Evolutionary conservation across 2,888 invertebrate species (phyloP).

Genomic region (Acleris cristana): DNA sequence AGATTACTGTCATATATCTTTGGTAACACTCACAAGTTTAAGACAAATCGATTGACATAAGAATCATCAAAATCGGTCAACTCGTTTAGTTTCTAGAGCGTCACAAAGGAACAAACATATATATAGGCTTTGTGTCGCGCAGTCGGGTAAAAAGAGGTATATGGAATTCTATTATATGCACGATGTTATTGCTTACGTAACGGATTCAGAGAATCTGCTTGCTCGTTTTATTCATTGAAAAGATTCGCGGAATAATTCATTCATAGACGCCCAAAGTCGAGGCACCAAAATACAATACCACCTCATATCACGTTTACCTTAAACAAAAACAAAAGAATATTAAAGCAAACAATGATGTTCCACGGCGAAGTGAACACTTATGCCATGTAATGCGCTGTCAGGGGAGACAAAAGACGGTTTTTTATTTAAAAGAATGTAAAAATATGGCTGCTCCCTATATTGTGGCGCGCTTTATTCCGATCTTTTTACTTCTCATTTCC

Average conservation of each 20-base stretch:
- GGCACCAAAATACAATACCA: slow-evolving; percentile 10
- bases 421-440: slow-evolving; percentile 65
- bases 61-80: too few species aligned
- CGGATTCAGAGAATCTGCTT: too few species aligned
- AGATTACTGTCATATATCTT: too few species aligned
- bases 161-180: too few species aligned
- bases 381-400: slow-evolving; percentile 76
- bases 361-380: slow-evolving; percentile 69
- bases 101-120: too few species aligned
- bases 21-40: too few species aligned
- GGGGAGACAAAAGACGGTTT: slow-evolving; percentile 70
- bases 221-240: not conserved
- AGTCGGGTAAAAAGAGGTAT: too few species aligned
- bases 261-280: not conserved
- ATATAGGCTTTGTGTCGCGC: too few species aligned
- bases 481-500: slow-evolving; percentile 76
- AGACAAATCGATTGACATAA: too few species aligned
- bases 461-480: slow-evolving; percentile 70
- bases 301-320: slow-evolving; percentile 34
- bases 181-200: too few species aligned
- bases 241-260: not conserved
- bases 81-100: too few species aligned
- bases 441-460: slow-evolving; percentile 72
- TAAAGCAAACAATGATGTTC: slow-evolving; percentile 64
- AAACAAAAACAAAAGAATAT: slow-evolving; percentile 57